These are phyloP conservation scores for Entomyzon cyanotis DNA, from an alignment of 2,113 vertebrate genomes.

Conservation along the genomic window DNA sequence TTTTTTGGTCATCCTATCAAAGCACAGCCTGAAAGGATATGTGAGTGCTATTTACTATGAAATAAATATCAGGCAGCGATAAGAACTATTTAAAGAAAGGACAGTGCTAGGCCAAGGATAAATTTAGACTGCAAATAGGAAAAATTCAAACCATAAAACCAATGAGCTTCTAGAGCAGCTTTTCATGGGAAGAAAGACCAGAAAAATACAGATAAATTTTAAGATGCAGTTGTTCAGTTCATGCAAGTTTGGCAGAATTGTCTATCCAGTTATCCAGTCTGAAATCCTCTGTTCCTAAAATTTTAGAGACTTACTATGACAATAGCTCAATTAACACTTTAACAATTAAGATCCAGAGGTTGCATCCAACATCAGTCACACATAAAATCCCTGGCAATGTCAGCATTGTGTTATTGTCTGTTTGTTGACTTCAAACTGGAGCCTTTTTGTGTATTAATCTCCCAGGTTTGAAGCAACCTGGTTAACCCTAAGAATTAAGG, in stretches of 20 bases:
- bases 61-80: neutral
- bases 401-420: neutral
- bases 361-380: neutral
- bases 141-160: conserved; percentile 1
- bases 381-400: neutral
- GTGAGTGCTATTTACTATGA: neutral
- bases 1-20: conserved; percentile 25
- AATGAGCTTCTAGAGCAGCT: neutral
- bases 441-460: neutral
- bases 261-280: neutral
- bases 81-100: conserved; percentile 32
- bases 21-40: conserved; percentile 8
- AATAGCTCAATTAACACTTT: neutral
- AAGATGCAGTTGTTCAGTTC: neutral
- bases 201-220: neutral
- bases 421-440: neutral
- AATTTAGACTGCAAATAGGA: conserved; percentile 28
- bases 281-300: neutral
- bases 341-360: neutral
- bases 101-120: neutral
- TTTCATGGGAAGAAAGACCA: neutral
- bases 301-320: neutral
- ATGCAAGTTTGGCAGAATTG: neutral
- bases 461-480: neutral
- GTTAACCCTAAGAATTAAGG: neutral